Evolutionary conservation across 2,797 vertebrate species (phyloP).

Genomic region (Arremon aurantiirostris): DNA sequence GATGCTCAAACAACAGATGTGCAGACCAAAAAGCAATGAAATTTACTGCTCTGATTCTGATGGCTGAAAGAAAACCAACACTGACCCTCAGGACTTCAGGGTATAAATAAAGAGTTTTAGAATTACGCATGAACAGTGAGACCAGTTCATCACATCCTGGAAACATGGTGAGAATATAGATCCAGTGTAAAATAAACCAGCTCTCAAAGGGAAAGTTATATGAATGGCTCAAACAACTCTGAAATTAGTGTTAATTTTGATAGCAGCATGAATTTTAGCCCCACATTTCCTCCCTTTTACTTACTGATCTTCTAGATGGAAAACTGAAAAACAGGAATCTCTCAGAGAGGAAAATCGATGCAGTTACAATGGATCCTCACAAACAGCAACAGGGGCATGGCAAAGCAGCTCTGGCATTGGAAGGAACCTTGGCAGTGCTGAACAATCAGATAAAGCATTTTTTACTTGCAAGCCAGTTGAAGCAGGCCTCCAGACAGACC

Average conservation of each 20-base stretch:
- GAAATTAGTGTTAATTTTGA: background rate
- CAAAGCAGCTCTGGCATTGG: background rate
- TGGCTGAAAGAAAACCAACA: background rate
- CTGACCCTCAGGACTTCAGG: background rate
- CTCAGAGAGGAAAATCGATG: background rate
- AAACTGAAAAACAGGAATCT: background rate
- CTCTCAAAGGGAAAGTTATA: background rate
- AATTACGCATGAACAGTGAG: background rate
- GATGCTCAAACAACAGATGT: background rate
- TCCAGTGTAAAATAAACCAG: background rate
- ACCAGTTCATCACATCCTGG: background rate
- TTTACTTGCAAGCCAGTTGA: background rate
- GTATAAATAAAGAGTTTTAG: background rate
- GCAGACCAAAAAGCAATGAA: background rate
- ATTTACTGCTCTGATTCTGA: background rate
- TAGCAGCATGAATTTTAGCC: background rate
- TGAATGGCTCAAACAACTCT: background rate
- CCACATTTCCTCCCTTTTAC: background rate
- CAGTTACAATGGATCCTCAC: background rate
- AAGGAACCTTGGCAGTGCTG: background rate
- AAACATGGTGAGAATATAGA: background rate
- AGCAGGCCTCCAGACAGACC: background rate
- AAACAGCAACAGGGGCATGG: background rate
- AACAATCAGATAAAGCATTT: conserved; percentile 10
- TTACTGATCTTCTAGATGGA: background rate